phyloP scores from a whole-genome alignment of 2,888 invertebrate species.

The Dorcus hopei region DNA sequence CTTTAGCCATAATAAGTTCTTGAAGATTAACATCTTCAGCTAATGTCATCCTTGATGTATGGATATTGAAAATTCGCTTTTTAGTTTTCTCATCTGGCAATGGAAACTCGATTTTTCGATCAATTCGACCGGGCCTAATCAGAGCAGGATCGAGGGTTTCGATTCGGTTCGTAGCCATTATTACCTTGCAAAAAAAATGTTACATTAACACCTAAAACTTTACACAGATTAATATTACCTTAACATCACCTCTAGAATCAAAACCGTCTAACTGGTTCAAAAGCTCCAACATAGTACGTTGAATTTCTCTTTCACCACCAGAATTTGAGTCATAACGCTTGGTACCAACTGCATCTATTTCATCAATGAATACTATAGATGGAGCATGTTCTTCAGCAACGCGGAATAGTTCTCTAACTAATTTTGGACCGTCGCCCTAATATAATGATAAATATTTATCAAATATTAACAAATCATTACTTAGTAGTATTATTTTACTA shows the following conservation, averaged over 20 bases:
- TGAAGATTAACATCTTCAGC: slow-evolving; percentile 93
- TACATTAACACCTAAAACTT: slow-evolving; percentile 3
- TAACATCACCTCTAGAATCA: slow-evolving; percentile 94
- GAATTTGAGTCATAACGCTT: slow-evolving; percentile 99
- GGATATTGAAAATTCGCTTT: slow-evolving; percentile 93
- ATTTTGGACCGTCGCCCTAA: slow-evolving; percentile 96
- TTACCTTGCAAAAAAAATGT: slow-evolving; percentile 58
- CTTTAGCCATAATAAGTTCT: slow-evolving; percentile 98
- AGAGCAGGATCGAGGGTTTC: slow-evolving; percentile 98
- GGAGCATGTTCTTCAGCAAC: slow-evolving; percentile 99
- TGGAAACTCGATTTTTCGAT: slow-evolving; percentile 99
- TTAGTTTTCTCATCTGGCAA: slow-evolving; percentile 99
- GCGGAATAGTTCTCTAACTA: slow-evolving; percentile 94
- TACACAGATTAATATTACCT: slow-evolving; percentile 55
- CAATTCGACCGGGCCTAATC: slow-evolving; percentile 97
- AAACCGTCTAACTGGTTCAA: slow-evolving; percentile 98
- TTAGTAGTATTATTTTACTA: no score
- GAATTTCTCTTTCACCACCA: slow-evolving; percentile 98
- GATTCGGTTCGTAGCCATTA: slow-evolving; percentile 97
- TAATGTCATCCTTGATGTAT: slow-evolving; percentile 98
- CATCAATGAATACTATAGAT: slow-evolving; percentile 99
- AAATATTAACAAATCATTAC: no score
- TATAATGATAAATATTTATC: slow-evolving; percentile 2
- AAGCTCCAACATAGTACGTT: slow-evolving; percentile 98
- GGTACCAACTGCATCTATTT: slow-evolving; percentile 98